These are phyloP conservation scores for Corvus moneduloides DNA, from an alignment of 2,113 vertebrate species.

Conservation along the genomic window DNA sequence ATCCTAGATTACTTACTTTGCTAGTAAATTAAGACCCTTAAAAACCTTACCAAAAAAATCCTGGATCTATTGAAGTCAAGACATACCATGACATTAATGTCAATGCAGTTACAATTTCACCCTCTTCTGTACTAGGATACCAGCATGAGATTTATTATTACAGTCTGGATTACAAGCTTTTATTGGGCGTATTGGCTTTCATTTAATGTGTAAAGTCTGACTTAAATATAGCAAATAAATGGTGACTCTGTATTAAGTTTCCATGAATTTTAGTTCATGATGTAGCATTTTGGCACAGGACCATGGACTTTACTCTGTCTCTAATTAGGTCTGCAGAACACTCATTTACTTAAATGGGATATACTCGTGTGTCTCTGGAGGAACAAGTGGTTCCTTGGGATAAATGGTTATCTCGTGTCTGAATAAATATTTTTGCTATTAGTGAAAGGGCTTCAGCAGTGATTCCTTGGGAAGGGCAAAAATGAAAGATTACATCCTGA, in stretches of 20 bases:
- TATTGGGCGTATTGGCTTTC: background rate
- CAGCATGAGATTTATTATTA: background rate
- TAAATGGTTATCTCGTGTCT: background rate
- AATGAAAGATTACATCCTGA: background rate
- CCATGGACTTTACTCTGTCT: background rate
- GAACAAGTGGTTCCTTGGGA: background rate
- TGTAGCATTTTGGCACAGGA: constrained; percentile 10
- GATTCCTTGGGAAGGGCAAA: background rate
- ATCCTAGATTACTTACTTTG: background rate
- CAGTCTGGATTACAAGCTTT: background rate
- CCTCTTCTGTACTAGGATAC: background rate
- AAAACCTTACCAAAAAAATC: constrained; percentile 2
- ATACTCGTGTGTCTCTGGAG: background rate
- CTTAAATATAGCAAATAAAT: constrained; percentile 34
- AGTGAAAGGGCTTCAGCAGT: background rate
- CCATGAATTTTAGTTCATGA: background rate
- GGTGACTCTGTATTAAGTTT: background rate
- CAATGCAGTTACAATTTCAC: background rate
- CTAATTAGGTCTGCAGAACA: constrained; percentile 23
- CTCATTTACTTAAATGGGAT: constrained; percentile 24
- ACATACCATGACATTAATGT: background rate
- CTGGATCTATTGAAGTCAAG: background rate
- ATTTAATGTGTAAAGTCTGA: background rate
- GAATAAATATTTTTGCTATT: constrained; percentile 29
- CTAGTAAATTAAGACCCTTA: constrained; percentile 11